phyloP scores from a whole-genome alignment of 2,113 vertebrate genomes.

The Edolisoma coerulescens region DNA sequence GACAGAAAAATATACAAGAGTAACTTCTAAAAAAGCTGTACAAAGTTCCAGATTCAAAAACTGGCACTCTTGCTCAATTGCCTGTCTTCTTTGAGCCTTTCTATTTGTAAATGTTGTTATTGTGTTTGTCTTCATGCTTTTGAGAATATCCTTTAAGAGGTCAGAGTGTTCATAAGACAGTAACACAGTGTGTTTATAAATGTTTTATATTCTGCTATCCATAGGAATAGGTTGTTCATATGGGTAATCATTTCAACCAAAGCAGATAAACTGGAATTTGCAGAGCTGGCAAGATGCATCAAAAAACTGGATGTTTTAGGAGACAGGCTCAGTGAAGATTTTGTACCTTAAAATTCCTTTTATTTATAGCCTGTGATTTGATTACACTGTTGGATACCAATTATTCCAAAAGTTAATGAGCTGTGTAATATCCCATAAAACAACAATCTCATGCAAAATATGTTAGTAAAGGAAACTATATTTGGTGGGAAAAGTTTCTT shows the following conservation, averaged over 20 bases:
- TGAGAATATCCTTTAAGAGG: not conserved
- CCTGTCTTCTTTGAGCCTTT: not conserved
- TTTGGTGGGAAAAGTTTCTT: not conserved
- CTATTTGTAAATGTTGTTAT: not conserved
- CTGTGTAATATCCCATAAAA: slow-evolving; percentile 28
- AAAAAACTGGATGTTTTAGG: not conserved
- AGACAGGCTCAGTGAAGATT: not conserved
- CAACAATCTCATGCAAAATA: slow-evolving; percentile 7
- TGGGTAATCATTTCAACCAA: not conserved
- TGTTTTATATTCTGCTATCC: not conserved
- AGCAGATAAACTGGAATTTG: not conserved
- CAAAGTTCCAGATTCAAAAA: not conserved
- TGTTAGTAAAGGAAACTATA: slow-evolving; percentile 4
- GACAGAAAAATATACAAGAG: not conserved
- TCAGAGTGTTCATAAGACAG: not conserved
- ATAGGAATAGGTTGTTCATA: not conserved
- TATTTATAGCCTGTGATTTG: slow-evolving; percentile 25
- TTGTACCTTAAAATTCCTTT: not conserved
- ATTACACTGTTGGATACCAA: slow-evolving; percentile 8
- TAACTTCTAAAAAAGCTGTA: not conserved
- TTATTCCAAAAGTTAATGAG: slow-evolving; percentile 26
- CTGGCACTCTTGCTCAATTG: not conserved
- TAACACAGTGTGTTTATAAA: not conserved
- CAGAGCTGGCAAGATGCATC: not conserved
- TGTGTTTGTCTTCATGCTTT: not conserved